Conservation (phyloP, 92 coral and sea anemone species). For the Epizoanthus stellaris region DNA sequence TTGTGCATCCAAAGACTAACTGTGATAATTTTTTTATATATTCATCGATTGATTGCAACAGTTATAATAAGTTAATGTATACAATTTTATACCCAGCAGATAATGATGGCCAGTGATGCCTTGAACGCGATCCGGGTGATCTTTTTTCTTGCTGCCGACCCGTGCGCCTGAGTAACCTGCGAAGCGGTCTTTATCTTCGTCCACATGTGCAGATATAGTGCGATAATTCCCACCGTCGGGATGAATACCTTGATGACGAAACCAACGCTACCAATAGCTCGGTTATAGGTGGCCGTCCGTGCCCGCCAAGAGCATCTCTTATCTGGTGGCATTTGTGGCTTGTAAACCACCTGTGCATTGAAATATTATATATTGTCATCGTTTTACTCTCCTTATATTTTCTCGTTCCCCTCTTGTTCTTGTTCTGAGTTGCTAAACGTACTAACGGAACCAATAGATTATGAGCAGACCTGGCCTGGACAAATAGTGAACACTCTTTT, state of each 20-base stretch:
- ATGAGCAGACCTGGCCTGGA: too few relatives aligned
- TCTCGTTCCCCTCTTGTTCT: too few relatives aligned
- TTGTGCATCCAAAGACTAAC: too few relatives aligned
- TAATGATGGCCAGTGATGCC: slow-evolving; percentile 68
- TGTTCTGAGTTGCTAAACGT: too few relatives aligned
- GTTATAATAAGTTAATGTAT: neutral
- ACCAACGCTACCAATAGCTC: slow-evolving; percentile 53
- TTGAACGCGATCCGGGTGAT: slow-evolving; percentile 76
- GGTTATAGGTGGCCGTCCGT: slow-evolving; percentile 40
- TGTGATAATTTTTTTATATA: too few relatives aligned
- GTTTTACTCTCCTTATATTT: too few relatives aligned
- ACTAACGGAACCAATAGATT: too few relatives aligned
- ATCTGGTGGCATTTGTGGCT: slow-evolving; percentile 58
- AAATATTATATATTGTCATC: neutral
- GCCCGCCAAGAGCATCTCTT: slow-evolving; percentile 57
- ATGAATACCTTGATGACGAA: slow-evolving; percentile 71
- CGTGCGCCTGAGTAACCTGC: slow-evolving; percentile 34
- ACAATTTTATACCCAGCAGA: slow-evolving; percentile 63
- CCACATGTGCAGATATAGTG: slow-evolving; percentile 72
- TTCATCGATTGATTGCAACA: too few relatives aligned
- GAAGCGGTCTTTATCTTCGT: slow-evolving; percentile 67
- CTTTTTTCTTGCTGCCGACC: slow-evolving; percentile 57
- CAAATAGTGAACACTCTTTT: too few relatives aligned
- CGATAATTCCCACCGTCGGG: slow-evolving; percentile 63
- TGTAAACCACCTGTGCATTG: slow-evolving; percentile 34